Evolutionary conservation across 1,140 invertebrate species (phyloP).

Genomic region (Schlechtendalia chinensis): DNA sequence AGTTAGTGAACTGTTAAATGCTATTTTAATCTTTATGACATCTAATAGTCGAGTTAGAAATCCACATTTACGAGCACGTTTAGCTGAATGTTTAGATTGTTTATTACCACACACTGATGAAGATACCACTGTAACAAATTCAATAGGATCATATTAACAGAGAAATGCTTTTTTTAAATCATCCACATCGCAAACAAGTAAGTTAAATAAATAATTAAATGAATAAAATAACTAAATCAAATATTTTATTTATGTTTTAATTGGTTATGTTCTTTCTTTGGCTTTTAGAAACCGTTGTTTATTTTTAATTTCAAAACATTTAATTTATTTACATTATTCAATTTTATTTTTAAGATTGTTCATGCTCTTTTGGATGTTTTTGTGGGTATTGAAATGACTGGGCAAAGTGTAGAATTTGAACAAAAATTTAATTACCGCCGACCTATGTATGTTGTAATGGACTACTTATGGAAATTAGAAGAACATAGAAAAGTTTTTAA

Average conservation of each 20-base stretch:
- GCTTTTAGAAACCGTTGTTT: too few species aligned
- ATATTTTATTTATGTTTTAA: too few species aligned
- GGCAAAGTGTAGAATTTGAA: slow-evolving; percentile 92
- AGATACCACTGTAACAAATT: slow-evolving; percentile 57
- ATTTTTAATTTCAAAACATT: too few species aligned
- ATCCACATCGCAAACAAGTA: slow-evolving; percentile 50
- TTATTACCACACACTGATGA: slow-evolving; percentile 70
- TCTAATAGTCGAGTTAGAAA: slow-evolving; percentile 72
- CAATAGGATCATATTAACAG: slow-evolving; percentile 62
- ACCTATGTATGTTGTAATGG: slow-evolving; percentile 92
- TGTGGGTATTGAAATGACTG: slow-evolving; percentile 96
- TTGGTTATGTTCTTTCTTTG: too few species aligned
- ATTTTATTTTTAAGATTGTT: slow-evolving; percentile 62
- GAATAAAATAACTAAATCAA: too few species aligned
- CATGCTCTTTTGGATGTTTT: slow-evolving; percentile 82
- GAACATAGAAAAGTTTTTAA: slow-evolving; percentile 74
- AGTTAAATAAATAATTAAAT: not conserved
- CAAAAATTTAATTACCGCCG: slow-evolving; percentile 95
- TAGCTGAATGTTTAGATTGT: slow-evolving; percentile 85
- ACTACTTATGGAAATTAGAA: slow-evolving; percentile 83
- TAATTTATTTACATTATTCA: not conserved
- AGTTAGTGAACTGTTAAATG: slow-evolving; percentile 72
- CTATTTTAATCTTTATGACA: slow-evolving; percentile 66
- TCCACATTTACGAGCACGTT: slow-evolving; percentile 84
- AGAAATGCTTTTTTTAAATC: slow-evolving; percentile 50